These are phyloP conservation scores for Mesitornis unicolor DNA, from an alignment of 2,113 vertebrate genomes.

Conservation along the genomic window DNA sequence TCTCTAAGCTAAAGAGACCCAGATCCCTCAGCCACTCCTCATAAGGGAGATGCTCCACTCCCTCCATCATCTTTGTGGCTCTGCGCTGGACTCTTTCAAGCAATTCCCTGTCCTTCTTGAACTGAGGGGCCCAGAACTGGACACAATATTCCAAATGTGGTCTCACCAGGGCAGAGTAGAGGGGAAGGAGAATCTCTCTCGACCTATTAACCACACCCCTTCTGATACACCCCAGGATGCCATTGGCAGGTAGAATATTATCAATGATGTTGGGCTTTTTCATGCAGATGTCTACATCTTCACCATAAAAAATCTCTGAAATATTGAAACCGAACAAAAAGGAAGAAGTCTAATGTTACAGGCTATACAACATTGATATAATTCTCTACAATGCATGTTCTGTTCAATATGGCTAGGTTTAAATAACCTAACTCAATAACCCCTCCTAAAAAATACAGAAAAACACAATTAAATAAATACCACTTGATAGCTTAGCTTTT, in stretches of 20 bases:
- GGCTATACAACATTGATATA: conserved; percentile 4
- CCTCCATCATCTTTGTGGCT: too few species aligned
- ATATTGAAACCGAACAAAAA: conserved; percentile 38
- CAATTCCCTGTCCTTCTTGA: too few species aligned
- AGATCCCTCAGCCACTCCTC: too few species aligned
- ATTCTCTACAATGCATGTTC: neutral
- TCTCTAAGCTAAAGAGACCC: too few species aligned
- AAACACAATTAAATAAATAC: conserved; percentile 71
- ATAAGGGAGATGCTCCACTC: too few species aligned
- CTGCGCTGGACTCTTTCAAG: too few species aligned
- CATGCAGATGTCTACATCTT: neutral
- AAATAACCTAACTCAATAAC: conserved; percentile 64
- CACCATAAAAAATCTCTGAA: neutral
- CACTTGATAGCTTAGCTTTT: conserved; percentile 53
- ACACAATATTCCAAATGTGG: too few species aligned
- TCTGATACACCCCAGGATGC: too few species aligned
- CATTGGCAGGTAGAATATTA: neutral
- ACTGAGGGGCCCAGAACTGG: too few species aligned
- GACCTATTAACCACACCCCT: too few species aligned
- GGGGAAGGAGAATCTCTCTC: too few species aligned
- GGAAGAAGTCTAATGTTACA: neutral
- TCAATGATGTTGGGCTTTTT: neutral
- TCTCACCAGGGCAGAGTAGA: too few species aligned
- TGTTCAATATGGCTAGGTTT: neutral
- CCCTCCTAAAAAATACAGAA: conserved; percentile 61